Evolutionary conservation across 2,888 invertebrate species (phyloP), one percentile per base, ranked within the genome.

Genomic region (Trissonchulus latispiculum): DNA sequence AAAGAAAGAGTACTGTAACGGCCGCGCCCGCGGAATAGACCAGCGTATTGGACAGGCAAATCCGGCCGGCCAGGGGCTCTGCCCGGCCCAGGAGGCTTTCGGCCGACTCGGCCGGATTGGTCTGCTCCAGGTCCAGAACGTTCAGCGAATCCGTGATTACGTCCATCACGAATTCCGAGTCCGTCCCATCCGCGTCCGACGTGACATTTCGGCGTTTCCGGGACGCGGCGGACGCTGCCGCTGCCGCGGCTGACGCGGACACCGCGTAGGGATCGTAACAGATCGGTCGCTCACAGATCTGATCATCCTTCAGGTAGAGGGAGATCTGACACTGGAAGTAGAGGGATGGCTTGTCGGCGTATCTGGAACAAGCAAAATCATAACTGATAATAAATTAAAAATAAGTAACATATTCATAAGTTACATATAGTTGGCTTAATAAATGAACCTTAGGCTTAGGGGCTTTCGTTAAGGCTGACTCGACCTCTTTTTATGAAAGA

Each of bases 241-340:
- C 48, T 15, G 48, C 48, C 8, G 23, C 8, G 8, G 48, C 8
- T 23, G 48, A 8, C 23, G 48, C 48, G 48, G 48, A 8, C 23
- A 48, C 48, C 23, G 48, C 48, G 48, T 8, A 8, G 15, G 71
- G 71, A 8, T 37, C 71, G 18, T 36, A 29, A 29, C 71, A 70
- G 2, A 23, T n/a, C 28, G 71, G 71, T 23, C 31, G 31, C 28
- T 36, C 29, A 61, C 71, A 70, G 28, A 15, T n/a, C 3, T n/a
- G 32, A 29, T 31, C 28, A 3, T 69, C 69, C 31, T 69, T 69
- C 8, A 69, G 35, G 29, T 28, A 33, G 8, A 69, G n/a, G 8
- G 32, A 32, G 8, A 69, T 69, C 28, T 69, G 69, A 35, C 69
- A 69, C 32, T 69, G 69, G 69, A 69, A 69, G 28, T 32, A 69